These are phyloP conservation scores for Eugnorisma glareosa DNA, from an alignment of 2,888 invertebrate species.

Conservation along the genomic window DNA sequence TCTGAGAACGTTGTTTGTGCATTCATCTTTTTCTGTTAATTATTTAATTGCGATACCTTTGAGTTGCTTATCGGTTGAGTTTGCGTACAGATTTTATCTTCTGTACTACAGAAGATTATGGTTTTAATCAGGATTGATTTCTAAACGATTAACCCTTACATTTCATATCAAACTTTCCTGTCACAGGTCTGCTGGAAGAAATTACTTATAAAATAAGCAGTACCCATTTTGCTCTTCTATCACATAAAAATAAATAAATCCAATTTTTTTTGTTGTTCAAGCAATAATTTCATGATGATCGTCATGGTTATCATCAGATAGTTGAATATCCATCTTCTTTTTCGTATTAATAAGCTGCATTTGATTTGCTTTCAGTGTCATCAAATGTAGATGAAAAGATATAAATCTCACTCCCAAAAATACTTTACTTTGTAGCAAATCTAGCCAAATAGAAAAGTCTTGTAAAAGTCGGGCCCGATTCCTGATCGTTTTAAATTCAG, in stretches of 20 bases:
- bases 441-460: neutral
- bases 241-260: neutral
- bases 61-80: constrained; percentile 1
- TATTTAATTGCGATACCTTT: constrained; percentile 18
- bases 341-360: neutral
- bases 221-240: neutral
- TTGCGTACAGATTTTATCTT: no score
- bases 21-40: constrained; percentile 12
- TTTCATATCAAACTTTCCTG: neutral
- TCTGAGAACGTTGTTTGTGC: constrained; percentile 63
- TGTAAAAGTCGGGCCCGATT: neutral
- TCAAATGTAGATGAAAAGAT: neutral
- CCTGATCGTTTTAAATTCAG: constrained; percentile 26
- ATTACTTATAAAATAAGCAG: neutral
- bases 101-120: neutral
- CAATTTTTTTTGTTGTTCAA: no score
- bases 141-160: neutral
- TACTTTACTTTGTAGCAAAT: constrained; percentile 22
- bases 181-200: neutral
- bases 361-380: neutral
- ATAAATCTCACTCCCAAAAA: neutral
- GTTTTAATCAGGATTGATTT: neutral
- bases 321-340: neutral
- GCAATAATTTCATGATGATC: neutral
- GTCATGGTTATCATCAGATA: neutral